Percentiles rank a stretch among this genome's conserved stretches.
These are phyloP conservation scores for Drosophila quadrilineata DNA, from an alignment of 1,140 invertebrate species.

Conservation along the genomic window DNA sequence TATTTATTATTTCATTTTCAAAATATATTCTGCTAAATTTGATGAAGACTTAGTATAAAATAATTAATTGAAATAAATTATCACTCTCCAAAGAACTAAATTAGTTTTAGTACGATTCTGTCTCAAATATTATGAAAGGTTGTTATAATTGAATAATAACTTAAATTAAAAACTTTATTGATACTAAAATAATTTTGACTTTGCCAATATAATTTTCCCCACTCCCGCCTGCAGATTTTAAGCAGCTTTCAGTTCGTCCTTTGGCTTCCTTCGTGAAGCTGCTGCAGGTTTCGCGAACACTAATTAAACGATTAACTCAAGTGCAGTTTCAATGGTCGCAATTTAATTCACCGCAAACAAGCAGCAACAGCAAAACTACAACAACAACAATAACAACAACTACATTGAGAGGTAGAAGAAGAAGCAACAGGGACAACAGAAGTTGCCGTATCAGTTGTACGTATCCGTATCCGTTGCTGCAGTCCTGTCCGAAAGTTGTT, in stretches of 20 bases:
- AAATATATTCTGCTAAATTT: too few species aligned
- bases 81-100: too few species aligned
- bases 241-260: too few species aligned
- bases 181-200: slow-evolving; percentile 49
- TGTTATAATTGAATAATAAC: too few species aligned
- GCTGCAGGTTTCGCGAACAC: slow-evolving; percentile 27
- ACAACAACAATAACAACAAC: background rate
- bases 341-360: slow-evolving; percentile 75
- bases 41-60: too few species aligned
- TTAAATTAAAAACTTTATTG: too few species aligned
- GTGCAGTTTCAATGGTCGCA: slow-evolving; percentile 68
- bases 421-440: too few species aligned
- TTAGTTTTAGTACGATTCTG: too few species aligned
- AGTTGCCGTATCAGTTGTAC: slow-evolving; percentile 20
- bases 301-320: slow-evolving; percentile 77
- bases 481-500: slow-evolving; percentile 74
- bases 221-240: too few species aligned
- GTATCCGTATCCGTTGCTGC: slow-evolving; percentile 59
- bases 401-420: slow-evolving; percentile 9
- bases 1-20: slow-evolving; percentile 36
- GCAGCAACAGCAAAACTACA: background rate
- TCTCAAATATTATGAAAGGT: too few species aligned
- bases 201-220: slow-evolving; percentile 47
- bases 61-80: too few species aligned
- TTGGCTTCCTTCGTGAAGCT: background rate